Evolutionary conservation across 1,140 invertebrate genomes (phyloP).

Genomic region (Megalopta genalis): DNA sequence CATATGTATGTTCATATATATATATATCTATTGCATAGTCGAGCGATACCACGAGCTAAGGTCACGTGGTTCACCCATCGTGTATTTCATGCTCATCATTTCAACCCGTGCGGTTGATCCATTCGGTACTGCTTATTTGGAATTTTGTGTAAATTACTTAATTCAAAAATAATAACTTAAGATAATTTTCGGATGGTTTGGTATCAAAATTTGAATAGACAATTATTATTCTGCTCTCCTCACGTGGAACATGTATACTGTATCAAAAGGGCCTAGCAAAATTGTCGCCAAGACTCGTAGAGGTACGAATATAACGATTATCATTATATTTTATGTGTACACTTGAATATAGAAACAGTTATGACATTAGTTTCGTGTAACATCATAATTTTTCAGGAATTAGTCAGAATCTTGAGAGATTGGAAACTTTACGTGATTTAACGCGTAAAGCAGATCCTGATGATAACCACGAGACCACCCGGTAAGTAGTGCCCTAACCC

Average conservation of each 20-base stretch:
- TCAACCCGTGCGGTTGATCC: conserved; percentile 47
- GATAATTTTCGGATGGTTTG: conserved; percentile 57
- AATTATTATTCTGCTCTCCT: conserved; percentile 12
- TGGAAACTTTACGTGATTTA: conserved; percentile 85
- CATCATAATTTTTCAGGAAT: conserved; percentile 79
- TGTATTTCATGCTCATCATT: conserved; percentile 50
- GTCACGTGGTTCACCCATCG: conserved; percentile 51
- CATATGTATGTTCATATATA: neutral
- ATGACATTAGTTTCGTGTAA: neutral
- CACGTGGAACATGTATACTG: conserved; percentile 86
- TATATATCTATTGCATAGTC: neutral
- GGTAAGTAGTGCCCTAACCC: conserved; percentile 77
- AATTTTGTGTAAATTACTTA: conserved; percentile 19
- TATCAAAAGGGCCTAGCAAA: conserved; percentile 91
- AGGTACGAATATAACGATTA: conserved; percentile 80
- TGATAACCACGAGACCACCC: conserved; percentile 80
- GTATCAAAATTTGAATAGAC: conserved; percentile 7
- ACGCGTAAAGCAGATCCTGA: conserved; percentile 83
- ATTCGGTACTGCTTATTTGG: conserved; percentile 2
- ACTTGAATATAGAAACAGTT: conserved; percentile 2
- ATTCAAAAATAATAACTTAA: conserved; percentile 33
- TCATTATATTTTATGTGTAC: neutral
- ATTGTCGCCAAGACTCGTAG: conserved; percentile 91
- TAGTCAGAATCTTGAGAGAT: conserved; percentile 84
- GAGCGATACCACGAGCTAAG: conserved; percentile 32